These are phyloP conservation scores for Nomada hirtipes DNA, from an alignment of 2,888 invertebrate genomes.

Conservation along the genomic window DNA sequence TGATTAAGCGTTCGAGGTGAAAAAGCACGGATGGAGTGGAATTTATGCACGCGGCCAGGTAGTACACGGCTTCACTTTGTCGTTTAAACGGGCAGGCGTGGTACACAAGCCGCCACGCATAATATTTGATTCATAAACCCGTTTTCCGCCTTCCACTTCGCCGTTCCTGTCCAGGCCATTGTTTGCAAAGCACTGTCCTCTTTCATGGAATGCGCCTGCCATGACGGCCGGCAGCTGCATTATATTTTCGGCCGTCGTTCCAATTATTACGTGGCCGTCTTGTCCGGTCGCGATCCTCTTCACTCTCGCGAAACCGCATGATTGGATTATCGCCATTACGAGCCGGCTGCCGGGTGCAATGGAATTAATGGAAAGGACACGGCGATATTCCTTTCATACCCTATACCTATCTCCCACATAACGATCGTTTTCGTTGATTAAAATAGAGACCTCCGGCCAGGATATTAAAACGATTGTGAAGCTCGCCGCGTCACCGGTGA, in stretches of 20 bases:
- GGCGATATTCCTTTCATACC: slow-evolving; percentile 5
- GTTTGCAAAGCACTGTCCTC: slow-evolving; percentile 50
- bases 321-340: slow-evolving; percentile 26
- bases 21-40: slow-evolving; percentile 10
- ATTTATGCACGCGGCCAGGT: slow-evolving; percentile 35
- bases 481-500: neutral
- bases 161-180: slow-evolving; percentile 35
- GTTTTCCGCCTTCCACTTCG: slow-evolving; percentile 44
- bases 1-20: slow-evolving; percentile 1
- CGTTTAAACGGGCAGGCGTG: slow-evolving; percentile 30
- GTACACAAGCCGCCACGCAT: slow-evolving; percentile 25
- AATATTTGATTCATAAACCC: slow-evolving; percentile 61
- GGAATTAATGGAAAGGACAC: slow-evolving; percentile 1
- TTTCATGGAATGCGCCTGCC: slow-evolving; percentile 35
- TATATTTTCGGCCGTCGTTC: slow-evolving; percentile 60
- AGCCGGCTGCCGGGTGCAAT: neutral
- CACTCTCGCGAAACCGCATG: neutral
- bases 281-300: slow-evolving; percentile 7
- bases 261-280: slow-evolving; percentile 39
- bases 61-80: slow-evolving; percentile 18
- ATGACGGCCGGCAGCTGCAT: slow-evolving; percentile 56
- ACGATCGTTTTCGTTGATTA: slow-evolving; percentile 7
- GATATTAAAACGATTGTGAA: neutral
- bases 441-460: neutral
- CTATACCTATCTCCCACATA: neutral